Evolutionary conservation across 2,888 invertebrate genomes (phyloP), one percentile per base, ranked within the genome.

Genomic region (Leptura quadrifasciata): DNA sequence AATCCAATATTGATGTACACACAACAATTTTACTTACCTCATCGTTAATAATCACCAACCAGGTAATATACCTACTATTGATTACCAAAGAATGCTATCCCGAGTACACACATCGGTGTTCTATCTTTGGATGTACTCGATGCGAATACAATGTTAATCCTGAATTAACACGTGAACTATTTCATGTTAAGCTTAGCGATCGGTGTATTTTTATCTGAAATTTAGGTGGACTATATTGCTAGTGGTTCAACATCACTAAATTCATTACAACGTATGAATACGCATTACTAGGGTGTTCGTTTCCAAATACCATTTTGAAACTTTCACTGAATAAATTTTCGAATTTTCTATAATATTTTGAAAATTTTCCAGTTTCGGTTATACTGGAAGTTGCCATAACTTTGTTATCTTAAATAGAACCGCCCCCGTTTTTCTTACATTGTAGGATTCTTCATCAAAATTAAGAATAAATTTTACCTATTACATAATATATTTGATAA

Each of bases 1-100:
- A 12, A 5, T 6, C 17, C 47, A 31, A 31, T 31, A 47, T 47
- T 15, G 15, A 15, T 15, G 47, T 47, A 47, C 12, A 3, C 15
- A 39, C 15, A 39, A 2, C 39, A 39, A 6, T 47, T 5, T 47
- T 47, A 15, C 39, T 63, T 27, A 10, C 2, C 63, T 39, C 63
- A 10, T 27, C 60, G 24, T 58, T 17, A 17, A 60, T 31, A 60
- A 39, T 63, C 39, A 20, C 39, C n/a, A 63, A 39, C 63, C 20
- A 18, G n/a, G 20, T 63, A 63, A 39, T 63, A 17, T 17, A n/a
- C n/a, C n/a, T n/a, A n/a, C 18, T 61, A 63, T 63, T 39, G 63
- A 63, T 63, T 20, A n/a, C 20, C 39, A 27, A 20, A 6, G 21
- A 20, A 18, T 39, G 61, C 39, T 61, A 39, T 20, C 63, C 39